phyloP scores from a whole-genome alignment of 2,888 invertebrate genomes.

The Pollenia griseotomentosa region DNA sequence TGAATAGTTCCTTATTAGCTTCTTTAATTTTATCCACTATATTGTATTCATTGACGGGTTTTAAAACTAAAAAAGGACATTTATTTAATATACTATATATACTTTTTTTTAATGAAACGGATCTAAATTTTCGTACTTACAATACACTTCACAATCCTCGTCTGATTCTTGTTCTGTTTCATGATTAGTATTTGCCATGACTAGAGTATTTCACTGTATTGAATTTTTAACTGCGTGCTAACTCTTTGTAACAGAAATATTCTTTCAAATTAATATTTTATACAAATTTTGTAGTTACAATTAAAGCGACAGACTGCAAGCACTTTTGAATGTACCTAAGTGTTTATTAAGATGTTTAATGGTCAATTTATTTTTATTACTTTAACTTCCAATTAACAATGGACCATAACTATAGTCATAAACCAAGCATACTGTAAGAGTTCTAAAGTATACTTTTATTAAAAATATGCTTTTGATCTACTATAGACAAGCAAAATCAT shows the following conservation, averaged over 20 bases:
- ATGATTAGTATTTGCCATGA: slow-evolving; percentile 76
- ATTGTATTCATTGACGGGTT: slow-evolving; percentile 85
- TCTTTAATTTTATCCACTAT: slow-evolving; percentile 85
- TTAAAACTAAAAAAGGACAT: slow-evolving; percentile 78
- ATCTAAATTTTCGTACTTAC: slow-evolving; percentile 78
- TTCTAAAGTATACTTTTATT: no score
- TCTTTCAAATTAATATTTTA: slow-evolving; percentile 46
- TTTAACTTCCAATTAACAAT: no score
- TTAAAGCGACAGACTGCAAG: slow-evolving; percentile 23
- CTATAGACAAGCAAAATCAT: no score
- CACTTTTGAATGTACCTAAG: neutral
- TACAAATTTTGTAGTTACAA: neutral
- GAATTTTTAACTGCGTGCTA: slow-evolving; percentile 44
- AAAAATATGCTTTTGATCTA: no score
- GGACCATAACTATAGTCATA: no score
- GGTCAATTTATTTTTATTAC: no score
- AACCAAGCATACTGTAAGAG: no score
- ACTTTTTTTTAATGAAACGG: neutral
- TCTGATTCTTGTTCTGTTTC: slow-evolving; percentile 83
- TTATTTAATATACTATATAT: neutral
- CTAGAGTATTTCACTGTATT: slow-evolving; percentile 37
- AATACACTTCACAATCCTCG: slow-evolving; percentile 84
- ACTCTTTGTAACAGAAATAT: slow-evolving; percentile 42
- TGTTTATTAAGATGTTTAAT: no score
- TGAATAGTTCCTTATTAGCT: slow-evolving; percentile 85